Evolutionary conservation across 2,888 invertebrate species (phyloP).

Genomic region (Atethmia centrago): DNA sequence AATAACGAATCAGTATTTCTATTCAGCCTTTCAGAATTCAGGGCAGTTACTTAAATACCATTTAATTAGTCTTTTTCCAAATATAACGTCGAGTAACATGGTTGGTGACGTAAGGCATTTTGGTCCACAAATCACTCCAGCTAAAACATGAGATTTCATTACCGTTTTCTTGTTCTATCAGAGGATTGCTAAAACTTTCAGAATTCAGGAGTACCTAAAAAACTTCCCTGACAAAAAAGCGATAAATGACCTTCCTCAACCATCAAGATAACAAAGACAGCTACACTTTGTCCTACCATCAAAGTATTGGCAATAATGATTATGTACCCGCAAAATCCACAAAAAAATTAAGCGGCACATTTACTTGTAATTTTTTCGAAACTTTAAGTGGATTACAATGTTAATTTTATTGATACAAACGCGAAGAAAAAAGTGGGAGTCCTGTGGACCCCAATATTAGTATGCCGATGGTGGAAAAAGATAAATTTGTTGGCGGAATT

Average conservation of each 20-base stretch:
- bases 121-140: not conserved
- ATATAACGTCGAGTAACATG: not conserved
- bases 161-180: not conserved
- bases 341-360: conserved; percentile 66
- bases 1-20: no score
- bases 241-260: conserved; percentile 12
- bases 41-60: not conserved
- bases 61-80: not conserved
- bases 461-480: conserved; percentile 88
- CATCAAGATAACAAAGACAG: not conserved
- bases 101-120: not conserved
- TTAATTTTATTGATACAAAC: conserved; percentile 89
- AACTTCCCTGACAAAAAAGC: not conserved
- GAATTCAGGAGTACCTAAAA: not conserved
- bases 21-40: not conserved
- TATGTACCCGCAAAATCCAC: conserved; percentile 70
- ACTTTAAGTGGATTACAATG: conserved; percentile 89
- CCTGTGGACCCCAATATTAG: conserved; percentile 79
- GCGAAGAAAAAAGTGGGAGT: conserved; percentile 78
- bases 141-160: not conserved
- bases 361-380: conserved; percentile 84
- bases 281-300: conserved; percentile 16
- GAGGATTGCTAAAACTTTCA: not conserved
- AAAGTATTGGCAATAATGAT: conserved; percentile 60
- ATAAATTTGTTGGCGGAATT: conserved; percentile 89